Evolutionary conservation across 2,888 invertebrate species (phyloP).

Genomic region (Vanessa cardui): DNA sequence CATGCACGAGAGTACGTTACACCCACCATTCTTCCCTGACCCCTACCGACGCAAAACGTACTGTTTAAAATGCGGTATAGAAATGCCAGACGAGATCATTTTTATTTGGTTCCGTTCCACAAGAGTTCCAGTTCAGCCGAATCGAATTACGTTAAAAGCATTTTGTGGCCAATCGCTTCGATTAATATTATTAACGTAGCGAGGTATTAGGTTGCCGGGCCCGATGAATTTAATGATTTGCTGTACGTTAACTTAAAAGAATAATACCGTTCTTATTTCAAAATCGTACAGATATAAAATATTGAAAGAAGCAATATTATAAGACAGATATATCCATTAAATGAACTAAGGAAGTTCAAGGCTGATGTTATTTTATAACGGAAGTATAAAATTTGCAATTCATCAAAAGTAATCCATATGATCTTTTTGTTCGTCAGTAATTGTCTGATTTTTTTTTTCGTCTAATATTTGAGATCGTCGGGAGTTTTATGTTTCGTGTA

Average conservation of each 20-base stretch:
- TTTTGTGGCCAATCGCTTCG: slow-evolving; percentile 77
- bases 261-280: slow-evolving; percentile 7
- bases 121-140: slow-evolving; percentile 71
- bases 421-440: slow-evolving; percentile 12
- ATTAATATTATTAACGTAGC: slow-evolving; percentile 73
- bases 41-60: slow-evolving; percentile 55
- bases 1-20: slow-evolving; percentile 58
- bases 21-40: slow-evolving; percentile 65
- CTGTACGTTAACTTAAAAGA: slow-evolving; percentile 32
- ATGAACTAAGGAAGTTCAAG: slow-evolving; percentile 11
- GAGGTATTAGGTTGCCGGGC: slow-evolving; percentile 67
- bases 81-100: slow-evolving; percentile 52
- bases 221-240: slow-evolving; percentile 53
- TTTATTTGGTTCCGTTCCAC: slow-evolving; percentile 65
- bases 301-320: not conserved
- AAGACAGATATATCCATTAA: slow-evolving; percentile 1
- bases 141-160: slow-evolving; percentile 79
- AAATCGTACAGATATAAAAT: not conserved
- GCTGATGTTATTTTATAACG: slow-evolving; percentile 8
- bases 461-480: slow-evolving; percentile 1
- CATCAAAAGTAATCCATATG: slow-evolving; percentile 11
- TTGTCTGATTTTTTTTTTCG: not conserved
- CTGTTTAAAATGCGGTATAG: slow-evolving; percentile 50
- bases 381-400: slow-evolving; percentile 17
- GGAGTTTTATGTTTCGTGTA: not conserved